Base-by-base conservation (phyloP, 2,797 vertebrate genomes). In the Spatula clypeata region DNA sequence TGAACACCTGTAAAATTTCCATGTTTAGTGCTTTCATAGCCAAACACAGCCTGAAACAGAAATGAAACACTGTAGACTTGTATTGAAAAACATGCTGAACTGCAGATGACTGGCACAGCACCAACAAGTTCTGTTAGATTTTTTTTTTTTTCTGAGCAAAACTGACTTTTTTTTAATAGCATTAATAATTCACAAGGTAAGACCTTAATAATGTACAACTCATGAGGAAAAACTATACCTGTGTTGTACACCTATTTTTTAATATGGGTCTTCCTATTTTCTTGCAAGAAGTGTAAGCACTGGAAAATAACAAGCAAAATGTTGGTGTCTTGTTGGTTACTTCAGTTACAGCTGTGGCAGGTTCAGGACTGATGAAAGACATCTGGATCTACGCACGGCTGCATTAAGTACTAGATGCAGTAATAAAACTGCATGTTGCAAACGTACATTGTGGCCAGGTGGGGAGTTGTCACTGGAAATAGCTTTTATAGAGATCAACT, bases 381-480 rank as follows among this genome's bases (percentile, higher is more conserved):
- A 87, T 84, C 79, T 88, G 76, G 69, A 71, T 85, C 71, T 60
- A 84, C 86, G 62, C 34, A 84, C 0, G 1, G 24, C 16, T 94
- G 55, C 51, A 67, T 42, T 61, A 88, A 92, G 23, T 40, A 65
- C 88, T 88, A 29, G 20, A 69, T 10, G 26, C 55, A 81, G 55
- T 57, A 76, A 94, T 88, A 95, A 90, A 93, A 92, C 44, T 65
- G 47, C 47, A 71, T 16, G 64, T 61, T 93, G 57, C 58, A 86
- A 95, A 88, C 26, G 81, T 34, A 83, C 34, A 44, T 34, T 42
- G 26, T 44, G 51, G 34, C 75, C 90, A 76, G 79, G 44, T 93
- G 80, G 44, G 40, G 90, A 71, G 67, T 7, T 91, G 88, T 80
- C 77, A 58, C 31, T 29, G 20, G 64, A 93, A 87, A 20, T 58